These are phyloP conservation scores for Agrilus biguttatus DNA, from an alignment of 2,888 invertebrate species.

Conservation along the genomic window DNA sequence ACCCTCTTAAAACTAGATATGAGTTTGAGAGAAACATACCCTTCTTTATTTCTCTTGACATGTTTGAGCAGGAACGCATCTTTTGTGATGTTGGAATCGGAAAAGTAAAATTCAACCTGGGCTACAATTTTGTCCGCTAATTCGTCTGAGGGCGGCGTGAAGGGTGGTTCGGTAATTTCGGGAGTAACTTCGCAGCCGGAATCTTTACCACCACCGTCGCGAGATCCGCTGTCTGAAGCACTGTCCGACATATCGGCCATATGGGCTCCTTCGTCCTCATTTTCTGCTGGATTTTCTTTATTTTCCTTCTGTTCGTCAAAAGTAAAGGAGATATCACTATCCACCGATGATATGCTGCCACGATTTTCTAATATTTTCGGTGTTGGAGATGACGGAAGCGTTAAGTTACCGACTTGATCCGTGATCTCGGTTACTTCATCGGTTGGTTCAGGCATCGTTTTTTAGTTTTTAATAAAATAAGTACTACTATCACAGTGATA, in stretches of 20 bases:
- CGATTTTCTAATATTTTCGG: conserved; percentile 39
- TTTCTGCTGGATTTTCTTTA: conserved; percentile 13
- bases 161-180: conserved; percentile 39
- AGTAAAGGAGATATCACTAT: conserved; percentile 43
- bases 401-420: conserved; percentile 23
- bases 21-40: conserved; percentile 85
- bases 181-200: conserved; percentile 51
- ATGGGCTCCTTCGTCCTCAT: conserved; percentile 45
- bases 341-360: conserved; percentile 46
- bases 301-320: conserved; percentile 30
- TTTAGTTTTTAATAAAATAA: conserved; percentile 13
- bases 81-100: conserved; percentile 86
- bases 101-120: conserved; percentile 92
- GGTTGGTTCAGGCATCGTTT: conserved; percentile 25
- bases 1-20: conserved; percentile 92
- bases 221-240: conserved; percentile 47
- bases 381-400: conserved; percentile 21
- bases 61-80: conserved; percentile 92
- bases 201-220: conserved; percentile 48
- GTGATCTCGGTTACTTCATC: conserved; percentile 24
- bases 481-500: not conserved
- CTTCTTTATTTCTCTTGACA: conserved; percentile 87
- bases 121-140: conserved; percentile 63
- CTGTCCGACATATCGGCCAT: conserved; percentile 51
- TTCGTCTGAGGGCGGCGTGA: conserved; percentile 59